Evolutionary conservation across 2,113 vertebrate species (phyloP), one percentile per base, ranked within the genome.

Genomic region (Poecilia latipinna): DNA sequence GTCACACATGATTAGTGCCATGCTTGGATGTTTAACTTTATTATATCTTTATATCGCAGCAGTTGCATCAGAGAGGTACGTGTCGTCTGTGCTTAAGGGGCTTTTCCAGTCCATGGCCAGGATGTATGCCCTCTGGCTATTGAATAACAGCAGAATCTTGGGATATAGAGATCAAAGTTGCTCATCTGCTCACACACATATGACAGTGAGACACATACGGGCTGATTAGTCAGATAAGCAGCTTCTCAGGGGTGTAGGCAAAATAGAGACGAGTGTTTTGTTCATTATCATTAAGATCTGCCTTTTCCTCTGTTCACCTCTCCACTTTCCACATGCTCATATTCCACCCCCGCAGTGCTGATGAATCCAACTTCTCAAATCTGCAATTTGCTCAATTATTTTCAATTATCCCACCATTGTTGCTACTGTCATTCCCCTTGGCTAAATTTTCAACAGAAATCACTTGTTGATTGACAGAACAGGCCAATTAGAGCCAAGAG

Each of bases 401-500:
- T 94, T 94, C 93, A 93, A 95, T 95, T 94, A 94, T 89, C 85
- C 86, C 77, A 68, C 89, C 87, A 93, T 90, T 86, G 85, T 87
- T 72, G 86, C 82, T 75, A 86, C 89, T 88, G 88, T 92, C 88
- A 82, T 89, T 89, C 90, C 88, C 90, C 68, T 92, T 83, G 89
- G 91, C 91, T 93, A 87, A 91, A 91, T 91, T 88, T 85, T 83
- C 87, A 94, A 80, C 89, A 84, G 77, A 92, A 93, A 93, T 91
- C 91, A 93, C 93, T 91, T 93, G 93, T 92, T 94, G 94, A 95
- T 93, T 94, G 93, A 93, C 94, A 92, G 93, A 85, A 87, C 89
- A 89, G 90, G 89, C 90, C 90, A 92, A 93, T 89, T 92, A 93
- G 89, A 91, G 82, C 82, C 75, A 77, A 83, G 79, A 87, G 82